Percentiles rank a stretch among this genome's conserved stretches.
Conservation (phyloP, 2,113 vertebrate genomes). For the Rissa tridactyla region DNA sequence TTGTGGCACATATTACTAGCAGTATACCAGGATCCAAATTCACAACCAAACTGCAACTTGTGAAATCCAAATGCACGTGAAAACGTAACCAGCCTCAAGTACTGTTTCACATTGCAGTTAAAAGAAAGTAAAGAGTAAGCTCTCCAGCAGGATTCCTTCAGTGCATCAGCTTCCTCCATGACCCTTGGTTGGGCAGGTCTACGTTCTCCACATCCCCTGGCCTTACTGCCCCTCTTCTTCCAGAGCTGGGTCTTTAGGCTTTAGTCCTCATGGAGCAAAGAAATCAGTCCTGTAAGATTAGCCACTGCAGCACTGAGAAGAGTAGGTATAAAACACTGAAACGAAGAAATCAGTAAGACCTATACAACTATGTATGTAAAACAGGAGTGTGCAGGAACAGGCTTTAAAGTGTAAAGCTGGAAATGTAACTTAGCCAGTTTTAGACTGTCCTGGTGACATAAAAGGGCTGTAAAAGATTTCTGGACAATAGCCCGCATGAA, state of each 20-base stretch:
- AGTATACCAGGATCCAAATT: background rate
- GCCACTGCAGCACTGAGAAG: background rate
- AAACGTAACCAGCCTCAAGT: background rate
- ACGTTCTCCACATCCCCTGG: background rate
- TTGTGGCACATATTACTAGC: background rate
- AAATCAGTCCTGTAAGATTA: background rate
- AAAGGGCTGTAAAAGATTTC: background rate
- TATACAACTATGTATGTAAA: background rate
- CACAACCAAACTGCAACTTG: background rate
- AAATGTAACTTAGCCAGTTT: background rate
- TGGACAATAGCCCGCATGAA: background rate
- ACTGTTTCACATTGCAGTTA: background rate
- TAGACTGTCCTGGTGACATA: background rate
- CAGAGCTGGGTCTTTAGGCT: background rate
- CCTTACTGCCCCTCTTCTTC: background rate
- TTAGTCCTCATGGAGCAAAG: background rate
- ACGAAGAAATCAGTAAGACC: background rate
- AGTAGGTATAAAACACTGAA: background rate
- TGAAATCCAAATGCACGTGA: background rate
- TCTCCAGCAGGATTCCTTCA: background rate
- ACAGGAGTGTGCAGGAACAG: background rate
- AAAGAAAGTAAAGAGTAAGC: background rate
- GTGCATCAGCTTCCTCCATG: background rate
- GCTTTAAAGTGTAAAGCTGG: background rate
- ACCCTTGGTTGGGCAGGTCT: background rate